Percentiles rank a stretch among this genome's conserved stretches.
Evolutionary conservation across 2,113 vertebrate species (phyloP).

Genomic region (Brachypteracias leptosomus): DNA sequence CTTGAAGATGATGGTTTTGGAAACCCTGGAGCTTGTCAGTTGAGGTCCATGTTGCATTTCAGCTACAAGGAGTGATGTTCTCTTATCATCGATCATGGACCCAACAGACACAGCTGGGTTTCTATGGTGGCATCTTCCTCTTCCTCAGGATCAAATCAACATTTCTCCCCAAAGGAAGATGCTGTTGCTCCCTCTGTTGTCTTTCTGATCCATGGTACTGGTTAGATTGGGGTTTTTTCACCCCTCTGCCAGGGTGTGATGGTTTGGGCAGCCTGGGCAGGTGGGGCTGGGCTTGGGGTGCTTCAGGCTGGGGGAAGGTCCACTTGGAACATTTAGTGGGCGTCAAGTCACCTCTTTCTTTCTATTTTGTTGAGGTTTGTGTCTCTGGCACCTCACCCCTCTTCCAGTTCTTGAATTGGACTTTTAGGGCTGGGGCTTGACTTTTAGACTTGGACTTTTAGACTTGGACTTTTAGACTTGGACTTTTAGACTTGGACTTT

Average conservation of each 20-base stretch:
- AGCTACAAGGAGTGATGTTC: fast-evolving
- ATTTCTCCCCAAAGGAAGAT: background rate
- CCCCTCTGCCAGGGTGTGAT: background rate
- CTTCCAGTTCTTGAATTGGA: background rate
- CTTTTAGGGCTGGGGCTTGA: too few species aligned
- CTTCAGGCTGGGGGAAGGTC: background rate
- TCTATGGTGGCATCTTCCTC: background rate
- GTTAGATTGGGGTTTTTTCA: background rate
- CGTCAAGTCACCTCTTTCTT: too few species aligned
- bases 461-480: background rate
- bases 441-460: background rate
- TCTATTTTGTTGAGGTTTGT: background rate
- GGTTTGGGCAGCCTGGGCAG: background rate
- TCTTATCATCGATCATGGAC: background rate
- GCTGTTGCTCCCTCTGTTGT: background rate
- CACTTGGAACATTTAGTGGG: background rate
- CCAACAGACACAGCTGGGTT: background rate
- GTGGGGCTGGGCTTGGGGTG: background rate
- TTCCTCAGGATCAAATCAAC: too few species aligned
- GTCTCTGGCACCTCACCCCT: background rate
- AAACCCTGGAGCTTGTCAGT: background rate
- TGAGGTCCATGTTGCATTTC: background rate
- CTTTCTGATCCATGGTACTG: background rate
- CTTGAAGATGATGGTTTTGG: background rate
- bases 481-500: background rate